A percentile compares a stretch with the other conserved stretches of the same genome.
phyloP scores from a whole-genome alignment of 2,113 vertebrate genomes.

The Amphilophus citrinellus region DNA sequence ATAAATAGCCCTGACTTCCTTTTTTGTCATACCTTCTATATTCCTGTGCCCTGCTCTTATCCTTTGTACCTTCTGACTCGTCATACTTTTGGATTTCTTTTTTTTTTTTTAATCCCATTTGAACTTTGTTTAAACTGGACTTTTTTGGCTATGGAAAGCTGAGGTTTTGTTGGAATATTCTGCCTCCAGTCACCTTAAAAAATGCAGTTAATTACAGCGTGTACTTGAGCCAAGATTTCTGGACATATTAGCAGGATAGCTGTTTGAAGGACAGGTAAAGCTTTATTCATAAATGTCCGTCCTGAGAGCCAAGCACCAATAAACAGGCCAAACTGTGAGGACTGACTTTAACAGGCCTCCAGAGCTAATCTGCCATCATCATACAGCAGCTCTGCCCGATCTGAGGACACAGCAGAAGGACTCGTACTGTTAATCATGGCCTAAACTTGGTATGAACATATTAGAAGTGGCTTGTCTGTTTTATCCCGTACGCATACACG shows the following conservation, averaged over 20 bases:
- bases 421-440: fast-evolving
- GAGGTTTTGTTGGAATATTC: neutral
- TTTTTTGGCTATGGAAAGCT: no score
- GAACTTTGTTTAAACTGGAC: no score
- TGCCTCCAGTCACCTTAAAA: neutral
- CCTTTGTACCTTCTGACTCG: fast-evolving
- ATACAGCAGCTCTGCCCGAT: neutral
- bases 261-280: neutral
- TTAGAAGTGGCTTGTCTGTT: neutral
- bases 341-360: neutral
- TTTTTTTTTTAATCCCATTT: no score
- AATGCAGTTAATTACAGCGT: fast-evolving
- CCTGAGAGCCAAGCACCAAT: neutral
- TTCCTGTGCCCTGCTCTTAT: neutral
- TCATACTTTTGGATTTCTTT: neutral
- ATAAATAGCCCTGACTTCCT: neutral
- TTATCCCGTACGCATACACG: neutral
- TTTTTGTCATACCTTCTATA: neutral
- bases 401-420: fast-evolving
- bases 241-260: neutral
- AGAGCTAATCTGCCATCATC: neutral
- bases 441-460: fast-evolving
- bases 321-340: neutral
- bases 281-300: neutral
- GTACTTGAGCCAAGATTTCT: neutral